phyloP scores from a whole-genome alignment of 2,888 invertebrate genomes.

The Leucophenga maculata region DNA sequence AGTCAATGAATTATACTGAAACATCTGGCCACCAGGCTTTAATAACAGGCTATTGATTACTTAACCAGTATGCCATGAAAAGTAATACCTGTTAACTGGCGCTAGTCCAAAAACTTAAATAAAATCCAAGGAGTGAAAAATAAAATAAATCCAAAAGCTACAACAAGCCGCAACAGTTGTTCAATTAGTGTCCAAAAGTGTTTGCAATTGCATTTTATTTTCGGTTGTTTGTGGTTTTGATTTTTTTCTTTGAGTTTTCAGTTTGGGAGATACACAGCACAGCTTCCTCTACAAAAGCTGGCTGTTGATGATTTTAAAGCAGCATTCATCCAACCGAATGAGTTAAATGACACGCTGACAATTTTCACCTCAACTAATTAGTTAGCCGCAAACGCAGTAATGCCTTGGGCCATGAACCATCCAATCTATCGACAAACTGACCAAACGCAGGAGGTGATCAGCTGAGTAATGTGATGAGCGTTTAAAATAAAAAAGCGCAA shows the following conservation, averaged over 20 bases:
- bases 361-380: conserved; percentile 15
- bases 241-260: not conserved
- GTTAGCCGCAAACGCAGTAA: not conserved
- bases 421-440: not conserved
- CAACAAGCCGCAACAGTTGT: not conserved
- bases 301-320: not conserved
- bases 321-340: not conserved
- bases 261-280: not conserved
- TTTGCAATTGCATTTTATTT: not conserved
- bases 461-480: too few relatives aligned
- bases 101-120: too few relatives aligned
- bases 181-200: conserved; percentile 7
- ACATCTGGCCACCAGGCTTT: conserved; percentile 18
- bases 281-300: conserved; percentile 1
- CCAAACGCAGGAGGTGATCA: too few relatives aligned
- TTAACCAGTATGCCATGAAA: not conserved
- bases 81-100: not conserved
- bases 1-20: not conserved
- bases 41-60: conserved; percentile 6
- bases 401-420: not conserved
- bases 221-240: not conserved
- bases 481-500: too few relatives aligned
- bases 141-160: not conserved
- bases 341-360: not conserved
- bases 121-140: not conserved